These are phyloP conservation scores for Rhizoglyphus robini DNA, from an alignment of 1,140 invertebrate genomes.

Conservation along the genomic window DNA sequence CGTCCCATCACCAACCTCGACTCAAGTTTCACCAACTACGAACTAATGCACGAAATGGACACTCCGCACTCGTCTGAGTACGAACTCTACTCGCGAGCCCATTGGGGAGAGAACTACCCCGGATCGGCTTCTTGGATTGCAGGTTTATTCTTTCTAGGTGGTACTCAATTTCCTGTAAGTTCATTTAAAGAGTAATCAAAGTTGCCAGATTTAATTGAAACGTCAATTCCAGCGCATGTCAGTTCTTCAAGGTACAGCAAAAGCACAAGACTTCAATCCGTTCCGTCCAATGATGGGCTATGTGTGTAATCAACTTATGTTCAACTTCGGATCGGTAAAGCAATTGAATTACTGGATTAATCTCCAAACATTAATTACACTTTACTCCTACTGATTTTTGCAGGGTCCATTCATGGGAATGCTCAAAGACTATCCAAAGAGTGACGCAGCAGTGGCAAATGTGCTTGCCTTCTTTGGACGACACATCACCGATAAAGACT, in stretches of 20 bases:
- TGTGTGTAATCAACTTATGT: conserved; percentile 19
- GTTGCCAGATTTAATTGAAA: neutral
- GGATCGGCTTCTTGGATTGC: conserved; percentile 13
- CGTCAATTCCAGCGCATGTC: neutral
- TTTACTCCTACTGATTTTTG: neutral
- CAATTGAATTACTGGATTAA: no score
- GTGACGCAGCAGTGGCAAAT: neutral
- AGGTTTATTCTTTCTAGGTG: neutral
- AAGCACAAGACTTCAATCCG: conserved; percentile 19
- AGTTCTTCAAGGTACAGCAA: conserved; percentile 5
- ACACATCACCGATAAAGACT: neutral
- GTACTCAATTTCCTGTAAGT: neutral
- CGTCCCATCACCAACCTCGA: conserved; percentile 23
- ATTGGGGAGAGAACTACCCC: conserved; percentile 22
- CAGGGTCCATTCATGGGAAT: neutral
- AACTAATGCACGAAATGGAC: conserved; percentile 25
- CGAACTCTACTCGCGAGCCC: conserved; percentile 23
- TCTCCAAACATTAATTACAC: neutral
- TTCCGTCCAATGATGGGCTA: conserved; percentile 14
- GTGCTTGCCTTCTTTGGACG: conserved; percentile 14
- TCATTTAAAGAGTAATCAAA: neutral
- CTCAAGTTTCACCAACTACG: conserved; percentile 17
- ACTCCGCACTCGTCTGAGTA: conserved; percentile 1
- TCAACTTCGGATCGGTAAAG: conserved; percentile 13
- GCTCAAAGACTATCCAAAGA: neutral